Base-by-base conservation (phyloP, 2,888 invertebrate species). In the Oxystoma pomonae region DNA sequence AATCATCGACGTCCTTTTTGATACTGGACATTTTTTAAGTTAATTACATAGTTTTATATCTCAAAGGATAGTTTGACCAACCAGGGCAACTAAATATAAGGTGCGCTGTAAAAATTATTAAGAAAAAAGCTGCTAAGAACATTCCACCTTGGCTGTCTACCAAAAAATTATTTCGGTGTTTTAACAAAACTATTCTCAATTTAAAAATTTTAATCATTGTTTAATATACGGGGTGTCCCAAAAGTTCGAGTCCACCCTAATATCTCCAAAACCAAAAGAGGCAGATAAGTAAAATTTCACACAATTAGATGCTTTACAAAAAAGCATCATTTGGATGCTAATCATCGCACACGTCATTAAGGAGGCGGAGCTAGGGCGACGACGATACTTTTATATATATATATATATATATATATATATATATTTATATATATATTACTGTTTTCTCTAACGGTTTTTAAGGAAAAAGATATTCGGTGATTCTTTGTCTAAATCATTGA, bases 11-110 rank as follows among this genome's bases (percentile, higher is more conserved):
- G n/a, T n/a, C n/a, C n/a, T n/a, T n/a, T n/a, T n/a, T n/a, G n/a
- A n/a, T n/a, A n/a, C n/a, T n/a, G n/a, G n/a, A n/a, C n/a, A 35
- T 7, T 35, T 35, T 35, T 35, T 7, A 35, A 12, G 35, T 35
- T 35, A 12, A 35, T 12, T 12, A 35, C 35, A n/a, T n/a, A n/a
- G n/a, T n/a, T n/a, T n/a, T 35, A 35, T 35, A 35, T 35, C 12
- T 35, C 35, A 7, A 35, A 35, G 12, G 35, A 59, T 58, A 61
- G 68, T 68, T 71, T 75, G 76, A 77, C 76, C 77, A 78, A 78
- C 76, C 77, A 75, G 76, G 80, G 87, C 87, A 87, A 87, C 86
- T 86, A 87, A 87, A 87, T 53, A 82, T 85, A 87, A 87, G 83
- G 81, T 84, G 88, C 87, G 86, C 87, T 87, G 85, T 82, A 79